Conservation (phyloP, 35 echinoderm and acorn worm genomes). For the Strongylocentrotus purpuratus region DNA sequence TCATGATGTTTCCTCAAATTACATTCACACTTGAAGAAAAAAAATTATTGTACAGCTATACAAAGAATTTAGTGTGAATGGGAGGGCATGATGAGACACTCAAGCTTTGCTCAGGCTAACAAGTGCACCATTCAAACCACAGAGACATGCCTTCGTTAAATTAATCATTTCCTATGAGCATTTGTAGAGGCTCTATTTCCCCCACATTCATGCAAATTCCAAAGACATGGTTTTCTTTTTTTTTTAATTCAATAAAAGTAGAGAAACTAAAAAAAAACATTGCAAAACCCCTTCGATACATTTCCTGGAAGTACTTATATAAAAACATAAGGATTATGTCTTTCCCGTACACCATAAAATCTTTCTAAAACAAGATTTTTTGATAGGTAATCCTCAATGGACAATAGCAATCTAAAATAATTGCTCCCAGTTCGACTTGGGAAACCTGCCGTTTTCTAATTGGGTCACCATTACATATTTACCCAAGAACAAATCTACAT, state of each 20-base stretch:
- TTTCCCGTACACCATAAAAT: too few relatives aligned
- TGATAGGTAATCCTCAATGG: too few relatives aligned
- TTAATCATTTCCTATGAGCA: slow-evolving; percentile 12
- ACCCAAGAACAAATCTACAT: background rate
- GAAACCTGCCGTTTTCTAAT: background rate
- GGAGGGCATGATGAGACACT: background rate
- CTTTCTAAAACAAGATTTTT: too few relatives aligned
- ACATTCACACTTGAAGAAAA: too few relatives aligned
- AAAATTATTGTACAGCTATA: too few relatives aligned
- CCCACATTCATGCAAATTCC: background rate
- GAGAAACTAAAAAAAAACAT: background rate
- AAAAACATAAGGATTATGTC: too few relatives aligned
- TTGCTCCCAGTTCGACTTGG: too few relatives aligned
- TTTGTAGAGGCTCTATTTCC: background rate
- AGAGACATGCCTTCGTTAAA: background rate
- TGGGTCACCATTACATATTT: background rate
- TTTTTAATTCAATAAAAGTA: background rate
- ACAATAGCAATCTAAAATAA: too few relatives aligned
- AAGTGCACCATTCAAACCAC: background rate
- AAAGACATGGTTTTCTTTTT: background rate
- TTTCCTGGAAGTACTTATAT: background rate
- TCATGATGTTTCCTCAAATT: too few relatives aligned
- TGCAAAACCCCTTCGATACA: background rate
- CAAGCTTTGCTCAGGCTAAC: background rate
- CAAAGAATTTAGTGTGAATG: too few relatives aligned